Evolutionary conservation across 35 echinoderm and acorn worm species (phyloP), one percentile per base, ranked within the genome.

Genomic region (Nesometra sesokonis): DNA sequence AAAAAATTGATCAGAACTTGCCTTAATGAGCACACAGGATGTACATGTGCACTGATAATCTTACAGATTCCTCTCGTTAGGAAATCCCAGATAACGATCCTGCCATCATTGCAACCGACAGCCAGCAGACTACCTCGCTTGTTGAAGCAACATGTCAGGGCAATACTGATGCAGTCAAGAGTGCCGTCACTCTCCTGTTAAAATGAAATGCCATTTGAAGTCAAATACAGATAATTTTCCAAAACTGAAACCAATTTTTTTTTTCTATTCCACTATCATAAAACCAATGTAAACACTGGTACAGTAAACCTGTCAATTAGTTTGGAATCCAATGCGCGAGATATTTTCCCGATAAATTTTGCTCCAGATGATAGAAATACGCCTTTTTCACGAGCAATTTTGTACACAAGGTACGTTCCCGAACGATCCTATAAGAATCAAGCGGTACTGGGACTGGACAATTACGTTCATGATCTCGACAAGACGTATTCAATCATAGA

Each of bases 71-170:
- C 95, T 17, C 95, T 46, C 0, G 95, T 97, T 84, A 97, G 47
- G 84, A 97, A 97, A 85, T 97, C 95, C 95, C 95, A 97, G 79
- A 97, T 87, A n/a, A 97, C 95, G 13, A 97, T 92, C 40, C 95
- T 89, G 3, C 95, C 95, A 81, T 97, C 95, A 35, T 97, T 97
- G 84, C 95, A 97, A 31, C 95, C 95, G 29, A 97, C 95, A 5
- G 92, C 92, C 31, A 97, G 80, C 0, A 94, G 39, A 5, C 92
- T 97, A 8, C 95, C 95, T 83, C 95, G 82, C 84, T 94, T 97
- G 86, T 97, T 97, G 77, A 97, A 97, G 78, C 89, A 86, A 90
- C 95, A 97, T 0, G 95, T 97, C 67, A 97, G 84, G 17, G 95
- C 95, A 77, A 97, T 91, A 34, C 95, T 97, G 87, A 97, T 97